A percentile compares a stretch with the other conserved stretches of the same genome.
Evolutionary conservation across 2,113 vertebrate genomes (phyloP).

Genomic region (Phyllostomus discolor): DNA sequence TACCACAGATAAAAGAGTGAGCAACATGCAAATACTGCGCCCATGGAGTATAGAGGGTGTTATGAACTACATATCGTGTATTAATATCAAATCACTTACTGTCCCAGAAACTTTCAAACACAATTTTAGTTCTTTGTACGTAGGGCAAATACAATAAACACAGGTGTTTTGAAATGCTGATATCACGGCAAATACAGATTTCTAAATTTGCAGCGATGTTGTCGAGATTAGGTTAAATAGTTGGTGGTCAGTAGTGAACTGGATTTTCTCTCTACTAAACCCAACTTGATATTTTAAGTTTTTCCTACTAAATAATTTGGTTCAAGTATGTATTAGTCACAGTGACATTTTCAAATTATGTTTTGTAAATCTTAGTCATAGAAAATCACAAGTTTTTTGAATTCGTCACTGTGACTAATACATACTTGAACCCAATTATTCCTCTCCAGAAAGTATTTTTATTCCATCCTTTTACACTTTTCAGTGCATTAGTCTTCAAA

Average conservation of each 20-base stretch:
- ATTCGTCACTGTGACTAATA: not conserved
- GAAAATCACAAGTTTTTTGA: not conserved
- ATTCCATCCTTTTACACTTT: not conserved
- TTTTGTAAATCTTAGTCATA: not conserved
- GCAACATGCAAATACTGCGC: not conserved
- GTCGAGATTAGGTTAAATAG: not conserved
- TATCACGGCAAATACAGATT: not conserved
- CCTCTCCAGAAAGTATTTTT: not conserved
- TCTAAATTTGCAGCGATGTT: not conserved
- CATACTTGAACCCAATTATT: too few relatives aligned
- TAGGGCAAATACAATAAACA: not conserved
- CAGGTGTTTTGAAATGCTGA: not conserved
- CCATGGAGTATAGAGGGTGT: not conserved
- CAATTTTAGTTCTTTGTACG: not conserved
- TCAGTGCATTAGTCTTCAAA: not conserved
- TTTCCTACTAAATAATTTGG: not conserved
- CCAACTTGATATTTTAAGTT: not conserved
- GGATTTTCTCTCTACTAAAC: not conserved
- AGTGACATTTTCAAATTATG: not conserved
- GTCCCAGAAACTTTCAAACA: not conserved
- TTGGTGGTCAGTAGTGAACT: not conserved
- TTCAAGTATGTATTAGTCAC: not conserved
- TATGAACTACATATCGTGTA: not conserved
- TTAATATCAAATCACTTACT: not conserved
- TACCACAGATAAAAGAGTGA: not conserved